These are phyloP conservation scores for Lasioglossum morio DNA, from an alignment of 2,888 invertebrate species.

Conservation along the genomic window DNA sequence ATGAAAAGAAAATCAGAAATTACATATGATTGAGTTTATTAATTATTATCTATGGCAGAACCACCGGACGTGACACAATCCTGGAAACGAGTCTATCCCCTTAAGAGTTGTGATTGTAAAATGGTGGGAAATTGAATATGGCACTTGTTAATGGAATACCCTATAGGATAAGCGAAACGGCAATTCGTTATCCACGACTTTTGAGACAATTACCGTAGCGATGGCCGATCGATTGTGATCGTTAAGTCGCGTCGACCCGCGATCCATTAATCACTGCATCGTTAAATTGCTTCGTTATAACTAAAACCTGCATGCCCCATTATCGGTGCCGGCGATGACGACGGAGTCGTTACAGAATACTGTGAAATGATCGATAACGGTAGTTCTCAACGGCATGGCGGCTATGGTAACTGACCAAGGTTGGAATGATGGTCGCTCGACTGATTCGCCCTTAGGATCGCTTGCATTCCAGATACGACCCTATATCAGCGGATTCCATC, in stretches of 20 bases:
- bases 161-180: neutral
- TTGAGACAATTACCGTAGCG: neutral
- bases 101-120: too few relatives aligned
- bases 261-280: constrained; percentile 16
- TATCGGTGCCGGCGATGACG: constrained; percentile 4
- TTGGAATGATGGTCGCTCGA: constrained; percentile 37
- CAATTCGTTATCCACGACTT: neutral
- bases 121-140: too few relatives aligned
- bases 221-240: constrained; percentile 13
- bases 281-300: constrained; percentile 26
- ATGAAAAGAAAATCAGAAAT: too few relatives aligned
- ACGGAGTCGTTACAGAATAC: constrained; percentile 17
- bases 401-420: constrained; percentile 22
- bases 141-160: too few relatives aligned
- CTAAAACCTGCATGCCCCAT: constrained; percentile 17
- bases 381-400: constrained; percentile 20
- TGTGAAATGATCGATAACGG: constrained; percentile 32
- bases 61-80: too few relatives aligned
- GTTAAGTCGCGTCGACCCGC: neutral
- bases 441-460: constrained; percentile 44
- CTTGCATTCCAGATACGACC: constrained; percentile 21
- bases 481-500: constrained; percentile 19
- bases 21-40: too few relatives aligned
- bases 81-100: too few relatives aligned
- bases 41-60: too few relatives aligned